A percentile compares a stretch with the other conserved stretches of the same genome.
Conservation (phyloP, 1,140 invertebrate genomes). For the Camponotus floridanus region DNA sequence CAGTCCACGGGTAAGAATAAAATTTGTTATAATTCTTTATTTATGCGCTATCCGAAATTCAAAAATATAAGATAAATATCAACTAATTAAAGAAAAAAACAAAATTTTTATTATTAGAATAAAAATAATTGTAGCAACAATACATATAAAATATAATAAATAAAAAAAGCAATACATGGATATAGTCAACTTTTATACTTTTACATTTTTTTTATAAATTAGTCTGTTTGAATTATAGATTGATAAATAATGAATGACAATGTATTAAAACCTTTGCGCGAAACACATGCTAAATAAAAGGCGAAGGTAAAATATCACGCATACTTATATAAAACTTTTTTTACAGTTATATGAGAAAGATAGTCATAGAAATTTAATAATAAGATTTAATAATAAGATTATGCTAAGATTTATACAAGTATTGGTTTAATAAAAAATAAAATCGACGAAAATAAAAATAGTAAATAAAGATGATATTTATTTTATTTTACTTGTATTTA, state of each 20-base stretch:
- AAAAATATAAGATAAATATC: neutral
- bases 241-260: neutral
- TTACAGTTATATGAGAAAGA: neutral
- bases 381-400: neutral
- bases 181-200: neutral
- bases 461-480: neutral
- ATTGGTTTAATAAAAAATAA: neutral
- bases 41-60: neutral
- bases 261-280: neutral
- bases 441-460: neutral
- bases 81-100: too few species aligned
- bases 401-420: neutral
- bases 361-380: neutral
- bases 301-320: neutral
- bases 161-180: neutral
- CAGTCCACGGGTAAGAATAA: conserved; percentile 77
- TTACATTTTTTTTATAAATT: neutral
- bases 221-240: neutral
- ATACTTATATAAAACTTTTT: conserved; percentile 3
- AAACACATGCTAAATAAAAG: neutral
- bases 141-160: neutral
- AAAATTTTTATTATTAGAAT: too few species aligned
- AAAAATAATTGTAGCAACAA: too few species aligned
- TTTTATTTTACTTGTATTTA: neutral
- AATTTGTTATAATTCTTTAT: neutral